Percentiles rank a stretch among this genome's conserved stretches.
phyloP scores from a whole-genome alignment of 2,113 vertebrate genomes.

The Gymnocephalus cernua region DNA sequence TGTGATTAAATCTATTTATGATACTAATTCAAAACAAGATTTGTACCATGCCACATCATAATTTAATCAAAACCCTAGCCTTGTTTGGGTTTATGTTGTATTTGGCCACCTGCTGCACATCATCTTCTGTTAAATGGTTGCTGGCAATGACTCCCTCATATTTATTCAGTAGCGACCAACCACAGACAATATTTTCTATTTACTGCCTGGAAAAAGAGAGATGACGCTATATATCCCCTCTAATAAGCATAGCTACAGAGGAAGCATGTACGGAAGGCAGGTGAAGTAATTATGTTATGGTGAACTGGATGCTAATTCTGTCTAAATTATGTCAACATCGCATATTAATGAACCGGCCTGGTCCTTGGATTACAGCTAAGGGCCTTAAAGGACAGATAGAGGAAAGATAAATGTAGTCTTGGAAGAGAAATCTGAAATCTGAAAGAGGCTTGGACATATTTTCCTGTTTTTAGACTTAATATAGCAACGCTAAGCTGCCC shows the following conservation, averaged over 20 bases:
- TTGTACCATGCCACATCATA: not conserved
- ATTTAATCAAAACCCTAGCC: constrained; percentile 17
- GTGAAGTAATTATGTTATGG: constrained; percentile 15
- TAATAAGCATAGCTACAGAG: constrained; percentile 1
- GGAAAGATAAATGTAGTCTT: not conserved
- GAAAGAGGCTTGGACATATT: not conserved
- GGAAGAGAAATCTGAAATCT: not conserved
- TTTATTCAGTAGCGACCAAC: constrained; percentile 34
- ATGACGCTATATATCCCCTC: not conserved
- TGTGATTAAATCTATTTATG: not conserved
- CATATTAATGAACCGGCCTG: not conserved
- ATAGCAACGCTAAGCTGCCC: not conserved
- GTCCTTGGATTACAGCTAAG: not conserved
- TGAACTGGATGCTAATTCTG: constrained; percentile 11
- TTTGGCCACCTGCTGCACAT: constrained; percentile 21
- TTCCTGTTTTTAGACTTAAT: not conserved
- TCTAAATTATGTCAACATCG: constrained; percentile 18
- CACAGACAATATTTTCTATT: constrained; percentile 16
- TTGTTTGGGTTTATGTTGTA: constrained; percentile 4
- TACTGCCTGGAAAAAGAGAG: not conserved
- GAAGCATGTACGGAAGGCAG: not conserved
- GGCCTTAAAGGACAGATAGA: not conserved
- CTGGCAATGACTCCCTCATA: constrained; percentile 23
- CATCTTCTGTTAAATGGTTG: constrained; percentile 18
- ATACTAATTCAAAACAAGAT: constrained; percentile 6